These are phyloP conservation scores for Lepus americanus DNA, from an alignment of 2,113 vertebrate genomes.

Conservation along the genomic window DNA sequence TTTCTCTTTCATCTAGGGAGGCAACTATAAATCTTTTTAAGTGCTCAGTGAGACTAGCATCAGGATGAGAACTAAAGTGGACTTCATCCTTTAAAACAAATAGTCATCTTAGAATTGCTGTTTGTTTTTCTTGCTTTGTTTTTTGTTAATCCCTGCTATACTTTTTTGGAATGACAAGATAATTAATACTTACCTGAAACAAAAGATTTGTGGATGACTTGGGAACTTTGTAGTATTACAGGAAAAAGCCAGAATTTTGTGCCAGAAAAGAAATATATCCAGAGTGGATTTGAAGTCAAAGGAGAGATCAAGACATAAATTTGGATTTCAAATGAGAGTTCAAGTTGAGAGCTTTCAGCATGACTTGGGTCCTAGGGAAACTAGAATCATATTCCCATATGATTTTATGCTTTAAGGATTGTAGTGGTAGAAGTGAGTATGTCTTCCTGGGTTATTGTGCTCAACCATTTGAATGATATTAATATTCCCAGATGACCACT, in stretches of 20 bases:
- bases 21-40: neutral
- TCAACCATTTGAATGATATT: neutral
- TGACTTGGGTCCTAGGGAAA: neutral
- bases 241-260: neutral
- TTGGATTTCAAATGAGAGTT: constrained; percentile 22
- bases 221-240: neutral
- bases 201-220: neutral
- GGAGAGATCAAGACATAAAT: neutral
- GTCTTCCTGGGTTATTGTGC: neutral
- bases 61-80: constrained; percentile 1
- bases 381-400: neutral
- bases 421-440: neutral
- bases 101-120: neutral
- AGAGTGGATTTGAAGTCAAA: neutral
- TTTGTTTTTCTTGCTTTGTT: neutral
- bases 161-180: neutral
- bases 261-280: neutral
- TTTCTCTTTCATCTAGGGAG: neutral
- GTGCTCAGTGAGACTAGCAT: neutral
- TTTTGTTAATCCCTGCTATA: neutral
- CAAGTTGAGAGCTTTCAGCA: neutral
- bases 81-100: neutral
- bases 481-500: neutral
- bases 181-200: neutral
- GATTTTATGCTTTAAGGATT: neutral